These are phyloP conservation scores for Xiphophorus couchianus DNA, from an alignment of 2,113 vertebrate species.

Conservation along the genomic window DNA sequence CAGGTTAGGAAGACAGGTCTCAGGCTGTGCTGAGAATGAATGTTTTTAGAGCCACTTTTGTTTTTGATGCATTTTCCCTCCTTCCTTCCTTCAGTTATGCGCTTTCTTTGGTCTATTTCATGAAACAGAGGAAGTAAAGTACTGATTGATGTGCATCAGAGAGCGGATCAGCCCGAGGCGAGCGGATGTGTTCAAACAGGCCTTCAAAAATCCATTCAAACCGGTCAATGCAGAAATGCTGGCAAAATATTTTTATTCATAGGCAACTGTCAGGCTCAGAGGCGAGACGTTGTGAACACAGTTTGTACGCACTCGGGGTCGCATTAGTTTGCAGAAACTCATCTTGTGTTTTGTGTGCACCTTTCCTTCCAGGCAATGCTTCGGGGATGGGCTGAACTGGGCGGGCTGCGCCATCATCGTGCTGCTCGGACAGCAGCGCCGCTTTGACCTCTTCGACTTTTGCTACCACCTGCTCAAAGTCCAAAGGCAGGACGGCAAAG, in stretches of 20 bases:
- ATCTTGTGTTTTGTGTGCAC: not conserved
- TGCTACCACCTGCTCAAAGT: constrained; percentile 98
- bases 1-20: not conserved
- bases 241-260: not conserved
- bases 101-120: not conserved
- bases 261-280: not conserved
- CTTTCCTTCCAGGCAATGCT: constrained; percentile 87
- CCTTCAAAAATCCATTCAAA: too few species aligned
- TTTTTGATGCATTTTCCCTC: not conserved
- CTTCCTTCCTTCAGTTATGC: not conserved
- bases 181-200: too few species aligned
- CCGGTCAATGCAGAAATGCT: not conserved
- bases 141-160: not conserved
- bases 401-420: constrained; percentile 97
- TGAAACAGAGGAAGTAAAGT: not conserved
- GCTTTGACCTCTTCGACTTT: constrained; percentile 98
- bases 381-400: constrained; percentile 98
- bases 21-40: not conserved
- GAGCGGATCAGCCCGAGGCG: too few species aligned
- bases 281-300: not conserved
- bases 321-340: not conserved
- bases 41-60: not conserved
- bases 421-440: constrained; percentile 94
- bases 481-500: constrained; percentile 97
- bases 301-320: not conserved